Evolutionary conservation across 2,888 invertebrate species (phyloP).

Genomic region (Dysmachus trigonus): DNA sequence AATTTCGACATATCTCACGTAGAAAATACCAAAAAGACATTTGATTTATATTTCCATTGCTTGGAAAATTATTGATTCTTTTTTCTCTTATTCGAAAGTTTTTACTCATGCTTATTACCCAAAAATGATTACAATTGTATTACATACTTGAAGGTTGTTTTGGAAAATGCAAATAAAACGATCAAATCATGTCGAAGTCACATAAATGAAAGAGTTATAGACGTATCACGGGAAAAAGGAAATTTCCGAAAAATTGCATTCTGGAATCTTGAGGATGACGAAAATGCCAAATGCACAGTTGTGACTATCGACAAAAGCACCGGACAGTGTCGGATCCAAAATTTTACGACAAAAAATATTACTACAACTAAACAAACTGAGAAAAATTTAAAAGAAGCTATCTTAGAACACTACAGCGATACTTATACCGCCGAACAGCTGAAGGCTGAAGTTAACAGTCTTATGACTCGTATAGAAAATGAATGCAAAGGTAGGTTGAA

Average conservation of each 20-base stretch:
- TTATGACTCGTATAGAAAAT: background rate
- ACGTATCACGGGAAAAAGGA: background rate
- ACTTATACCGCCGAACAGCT: background rate
- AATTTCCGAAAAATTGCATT: background rate
- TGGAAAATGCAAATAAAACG: slow-evolving; percentile 8
- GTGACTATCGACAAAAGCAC: background rate
- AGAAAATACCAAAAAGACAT: too few relatives aligned
- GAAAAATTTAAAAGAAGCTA: slow-evolving; percentile 4
- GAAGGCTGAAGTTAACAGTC: background rate
- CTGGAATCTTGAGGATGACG: background rate
- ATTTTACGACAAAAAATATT: background rate
- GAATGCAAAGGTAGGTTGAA: background rate
- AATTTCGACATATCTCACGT: too few relatives aligned
- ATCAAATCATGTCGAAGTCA: background rate
- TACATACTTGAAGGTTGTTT: background rate
- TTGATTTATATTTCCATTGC: too few relatives aligned
- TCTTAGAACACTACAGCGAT: background rate
- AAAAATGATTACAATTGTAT: too few relatives aligned
- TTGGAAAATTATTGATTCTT: too few relatives aligned
- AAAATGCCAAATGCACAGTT: background rate
- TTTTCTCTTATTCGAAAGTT: too few relatives aligned
- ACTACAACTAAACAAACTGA: background rate
- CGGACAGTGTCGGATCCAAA: background rate
- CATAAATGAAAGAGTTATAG: background rate
- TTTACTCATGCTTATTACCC: too few relatives aligned